phyloP scores from a whole-genome alignment of 2,113 vertebrate genomes.

The Trogon surrucura region DNA sequence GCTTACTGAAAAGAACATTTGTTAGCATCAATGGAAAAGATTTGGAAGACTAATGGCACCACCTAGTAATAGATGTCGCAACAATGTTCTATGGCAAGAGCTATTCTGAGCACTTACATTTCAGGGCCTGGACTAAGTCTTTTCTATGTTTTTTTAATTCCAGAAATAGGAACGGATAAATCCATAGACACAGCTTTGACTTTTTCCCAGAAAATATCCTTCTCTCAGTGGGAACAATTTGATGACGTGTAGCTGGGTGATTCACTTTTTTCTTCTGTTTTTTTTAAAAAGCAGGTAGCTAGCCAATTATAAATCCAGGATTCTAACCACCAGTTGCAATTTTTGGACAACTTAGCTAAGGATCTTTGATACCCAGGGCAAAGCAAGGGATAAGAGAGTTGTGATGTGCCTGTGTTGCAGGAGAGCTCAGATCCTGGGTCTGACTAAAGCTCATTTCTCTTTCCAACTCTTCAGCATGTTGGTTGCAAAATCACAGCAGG shows the following conservation, averaged over 20 bases:
- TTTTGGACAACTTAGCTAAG: neutral
- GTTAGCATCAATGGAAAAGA: neutral
- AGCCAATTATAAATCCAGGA: neutral
- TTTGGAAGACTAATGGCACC: neutral
- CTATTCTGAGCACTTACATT: neutral
- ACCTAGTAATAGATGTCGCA: slow-evolving; percentile 7
- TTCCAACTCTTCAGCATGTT: neutral
- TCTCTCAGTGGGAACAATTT: neutral
- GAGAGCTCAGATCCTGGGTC: neutral
- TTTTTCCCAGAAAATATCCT: neutral
- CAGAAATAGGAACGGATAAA: neutral
- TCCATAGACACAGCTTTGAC: neutral
- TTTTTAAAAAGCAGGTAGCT: neutral
- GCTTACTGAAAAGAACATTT: neutral
- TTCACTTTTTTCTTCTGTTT: neutral
- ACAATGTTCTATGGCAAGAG: neutral
- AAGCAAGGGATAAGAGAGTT: neutral
- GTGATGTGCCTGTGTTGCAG: neutral
- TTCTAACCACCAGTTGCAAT: neutral
- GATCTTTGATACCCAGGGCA: neutral
- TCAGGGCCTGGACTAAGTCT: neutral
- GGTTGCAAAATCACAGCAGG: neutral
- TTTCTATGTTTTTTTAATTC: neutral
- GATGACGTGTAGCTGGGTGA: neutral
- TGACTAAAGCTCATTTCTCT: neutral